A percentile compares a stretch with the other conserved stretches of the same genome.
Conservation (phyloP, 2,797 vertebrate species). For the Characodon lateralis region DNA sequence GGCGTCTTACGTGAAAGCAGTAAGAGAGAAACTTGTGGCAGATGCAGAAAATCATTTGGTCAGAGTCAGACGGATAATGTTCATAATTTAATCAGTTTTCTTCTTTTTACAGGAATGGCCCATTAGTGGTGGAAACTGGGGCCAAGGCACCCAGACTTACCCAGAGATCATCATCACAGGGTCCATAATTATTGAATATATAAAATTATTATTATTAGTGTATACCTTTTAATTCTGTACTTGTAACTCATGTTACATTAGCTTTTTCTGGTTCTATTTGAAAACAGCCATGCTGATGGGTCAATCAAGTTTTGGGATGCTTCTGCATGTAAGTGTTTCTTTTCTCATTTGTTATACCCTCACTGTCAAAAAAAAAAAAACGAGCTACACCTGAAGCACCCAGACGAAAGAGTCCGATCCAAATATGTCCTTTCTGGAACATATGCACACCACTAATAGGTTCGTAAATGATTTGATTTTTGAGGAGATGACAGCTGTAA, state of each 20-base stretch:
- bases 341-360: neutral
- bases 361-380: neutral
- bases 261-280: constrained; percentile 15
- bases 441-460: neutral
- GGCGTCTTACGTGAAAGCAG: neutral
- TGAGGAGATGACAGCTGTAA: neutral
- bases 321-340: constrained; percentile 90
- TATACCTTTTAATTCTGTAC: neutral
- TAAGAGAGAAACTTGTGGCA: neutral
- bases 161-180: constrained; percentile 98
- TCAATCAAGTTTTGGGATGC: constrained; percentile 99
- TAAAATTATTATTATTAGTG: neutral
- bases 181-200: constrained; percentile 75
- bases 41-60: constrained; percentile 8
- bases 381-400: neutral
- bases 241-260: neutral
- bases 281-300: constrained; percentile 93
- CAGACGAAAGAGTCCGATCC: neutral
- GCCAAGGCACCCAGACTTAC: constrained; percentile 93
- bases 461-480: neutral
- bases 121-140: constrained; percentile 97
- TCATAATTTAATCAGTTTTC: constrained; percentile 6
- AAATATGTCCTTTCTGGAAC: too few relatives aligned
- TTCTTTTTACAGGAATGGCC: constrained; percentile 90
- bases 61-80: neutral